Evolutionary conservation across 1,140 invertebrate species (phyloP).

Genomic region (Euwallacea similis): DNA sequence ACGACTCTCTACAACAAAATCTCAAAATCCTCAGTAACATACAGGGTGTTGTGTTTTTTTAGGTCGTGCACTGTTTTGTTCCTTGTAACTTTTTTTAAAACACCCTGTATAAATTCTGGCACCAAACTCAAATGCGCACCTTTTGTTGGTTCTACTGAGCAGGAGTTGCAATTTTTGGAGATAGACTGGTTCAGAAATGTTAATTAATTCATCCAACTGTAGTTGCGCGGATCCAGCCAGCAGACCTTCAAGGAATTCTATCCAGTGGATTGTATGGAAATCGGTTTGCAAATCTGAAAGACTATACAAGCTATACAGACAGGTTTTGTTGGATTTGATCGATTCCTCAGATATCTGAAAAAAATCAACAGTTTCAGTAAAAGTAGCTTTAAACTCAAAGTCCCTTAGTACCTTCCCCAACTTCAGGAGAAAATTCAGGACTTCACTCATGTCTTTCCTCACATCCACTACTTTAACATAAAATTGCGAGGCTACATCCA

Average conservation of each 20-base stretch:
- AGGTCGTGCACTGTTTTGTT: too few relatives aligned
- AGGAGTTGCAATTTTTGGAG: constrained; percentile 40
- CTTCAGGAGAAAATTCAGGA: constrained; percentile 85
- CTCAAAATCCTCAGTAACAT: too few relatives aligned
- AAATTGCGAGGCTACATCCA: constrained; percentile 81
- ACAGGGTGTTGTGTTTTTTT: too few relatives aligned
- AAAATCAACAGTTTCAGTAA: neutral
- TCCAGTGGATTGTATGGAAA: constrained; percentile 68
- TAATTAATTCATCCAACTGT: constrained; percentile 71
- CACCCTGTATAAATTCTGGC: too few relatives aligned
- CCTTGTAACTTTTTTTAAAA: too few relatives aligned
- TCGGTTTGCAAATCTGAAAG: constrained; percentile 65
- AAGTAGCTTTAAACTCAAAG: neutral
- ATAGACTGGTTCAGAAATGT: constrained; percentile 58
- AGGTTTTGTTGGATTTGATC: constrained; percentile 53
- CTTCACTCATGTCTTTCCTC: constrained; percentile 73
- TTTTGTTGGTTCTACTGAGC: constrained; percentile 38
- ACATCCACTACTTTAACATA: constrained; percentile 73
- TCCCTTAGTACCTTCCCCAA: constrained; percentile 74
- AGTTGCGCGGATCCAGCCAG: constrained; percentile 63
- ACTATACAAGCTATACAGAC: neutral
- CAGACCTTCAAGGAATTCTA: constrained; percentile 78
- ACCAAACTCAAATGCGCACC: constrained; percentile 21
- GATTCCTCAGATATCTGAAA: constrained; percentile 39
- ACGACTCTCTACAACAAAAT: too few relatives aligned